Conservation (phyloP, 1,140 invertebrate species). For the Laupala kohalensis region DNA sequence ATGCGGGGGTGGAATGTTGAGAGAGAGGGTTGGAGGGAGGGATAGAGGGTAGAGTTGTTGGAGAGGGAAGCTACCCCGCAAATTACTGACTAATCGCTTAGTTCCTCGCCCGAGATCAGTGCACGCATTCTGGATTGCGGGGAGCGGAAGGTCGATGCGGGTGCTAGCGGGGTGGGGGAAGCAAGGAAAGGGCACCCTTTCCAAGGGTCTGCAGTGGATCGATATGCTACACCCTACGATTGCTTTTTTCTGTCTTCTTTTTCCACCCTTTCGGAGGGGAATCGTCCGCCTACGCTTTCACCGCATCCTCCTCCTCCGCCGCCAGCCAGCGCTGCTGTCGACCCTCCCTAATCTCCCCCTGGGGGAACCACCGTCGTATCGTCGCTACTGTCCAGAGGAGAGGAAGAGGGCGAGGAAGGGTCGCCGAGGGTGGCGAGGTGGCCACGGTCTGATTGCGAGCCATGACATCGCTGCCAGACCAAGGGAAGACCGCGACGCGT, state of each 20-base stretch:
- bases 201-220: neutral
- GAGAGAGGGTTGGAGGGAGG: neutral
- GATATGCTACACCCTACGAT: neutral
- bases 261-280: neutral
- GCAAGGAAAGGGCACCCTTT: neutral
- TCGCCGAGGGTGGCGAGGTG: too few species aligned
- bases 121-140: neutral
- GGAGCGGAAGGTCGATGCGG: neutral
- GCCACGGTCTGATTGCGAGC: neutral
- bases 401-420: too few species aligned
- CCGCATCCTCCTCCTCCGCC: neutral
- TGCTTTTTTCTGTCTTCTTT: neutral
- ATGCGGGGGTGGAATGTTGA: neutral
- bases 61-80: slow-evolving; percentile 11
- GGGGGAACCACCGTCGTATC: neutral
- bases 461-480: neutral
- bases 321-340: neutral
- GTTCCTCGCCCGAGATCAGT: slow-evolving; percentile 2
- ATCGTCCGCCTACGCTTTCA: neutral
- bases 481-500: neutral
- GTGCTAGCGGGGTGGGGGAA: neutral
- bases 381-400: neutral
- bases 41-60: neutral
- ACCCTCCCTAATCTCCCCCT: neutral
- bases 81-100: slow-evolving; percentile 13